Evolutionary conservation across 2,888 invertebrate genomes (phyloP).

Genomic region (Caenorhabditis zanzibari): DNA sequence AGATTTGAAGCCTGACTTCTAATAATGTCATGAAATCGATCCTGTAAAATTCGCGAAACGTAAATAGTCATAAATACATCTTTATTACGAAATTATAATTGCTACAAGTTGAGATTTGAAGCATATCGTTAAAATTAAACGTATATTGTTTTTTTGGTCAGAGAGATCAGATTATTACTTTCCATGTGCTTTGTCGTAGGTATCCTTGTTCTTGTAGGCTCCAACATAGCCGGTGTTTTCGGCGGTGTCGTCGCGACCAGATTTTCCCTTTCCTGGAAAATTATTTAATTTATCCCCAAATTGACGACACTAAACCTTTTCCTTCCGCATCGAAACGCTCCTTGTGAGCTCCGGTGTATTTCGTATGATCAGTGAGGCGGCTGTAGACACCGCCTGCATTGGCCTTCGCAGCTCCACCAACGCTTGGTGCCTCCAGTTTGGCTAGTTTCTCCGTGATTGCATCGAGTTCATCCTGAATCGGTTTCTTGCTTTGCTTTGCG

Average conservation of each 20-base stretch:
- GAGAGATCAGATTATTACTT: conserved; percentile 59
- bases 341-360: conserved; percentile 83
- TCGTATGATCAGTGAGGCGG: conserved; percentile 83
- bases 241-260: conserved; percentile 79
- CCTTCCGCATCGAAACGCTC: conserved; percentile 83
- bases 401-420: conserved; percentile 79
- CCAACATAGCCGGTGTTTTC: conserved; percentile 83
- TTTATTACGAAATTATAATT: conserved; percentile 7
- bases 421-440: conserved; percentile 79
- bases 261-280: conserved; percentile 81
- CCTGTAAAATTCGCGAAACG: background rate
- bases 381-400: conserved; percentile 81
- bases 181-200: conserved; percentile 82
- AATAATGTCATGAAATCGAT: background rate
- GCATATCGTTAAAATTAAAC: conserved; percentile 20
- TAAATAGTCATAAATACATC: background rate
- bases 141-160: conserved; percentile 10
- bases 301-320: conserved; percentile 67
- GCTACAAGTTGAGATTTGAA: conserved; percentile 36
- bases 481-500: conserved; percentile 78
- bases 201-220: conserved; percentile 84
- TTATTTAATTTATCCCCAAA: background rate
- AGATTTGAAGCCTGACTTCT: no score
- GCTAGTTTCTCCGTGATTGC: conserved; percentile 80
- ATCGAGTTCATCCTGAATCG: conserved; percentile 82